phyloP scores from a whole-genome alignment of 2,888 invertebrate genomes.

The Nephrotoma guestfalica region DNA sequence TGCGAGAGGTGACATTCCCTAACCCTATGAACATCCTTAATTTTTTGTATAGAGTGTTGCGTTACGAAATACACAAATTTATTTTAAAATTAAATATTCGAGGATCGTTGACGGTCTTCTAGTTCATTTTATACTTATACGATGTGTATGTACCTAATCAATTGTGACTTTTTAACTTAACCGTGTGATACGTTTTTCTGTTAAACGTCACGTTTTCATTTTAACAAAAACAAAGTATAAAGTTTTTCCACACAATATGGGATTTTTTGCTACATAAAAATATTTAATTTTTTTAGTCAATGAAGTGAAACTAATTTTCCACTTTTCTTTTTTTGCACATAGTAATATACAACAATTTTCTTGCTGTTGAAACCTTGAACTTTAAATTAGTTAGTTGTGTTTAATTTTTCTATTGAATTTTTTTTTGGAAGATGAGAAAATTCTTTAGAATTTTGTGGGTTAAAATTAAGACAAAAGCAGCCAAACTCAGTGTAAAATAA shows the following conservation, averaged over 20 bases:
- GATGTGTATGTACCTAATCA: not conserved
- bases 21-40: not conserved
- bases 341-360: not conserved
- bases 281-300: not conserved
- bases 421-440: too few species aligned
- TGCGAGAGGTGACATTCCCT: not conserved
- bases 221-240: not conserved
- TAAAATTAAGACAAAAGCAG: too few species aligned
- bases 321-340: not conserved
- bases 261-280: not conserved
- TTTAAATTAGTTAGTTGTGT: not conserved
- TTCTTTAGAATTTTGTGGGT: too few species aligned
- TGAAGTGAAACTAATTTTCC: not conserved
- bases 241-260: not conserved
- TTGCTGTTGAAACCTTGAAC: not conserved
- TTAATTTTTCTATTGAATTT: too few species aligned
- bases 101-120: not conserved
- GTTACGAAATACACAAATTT: not conserved
- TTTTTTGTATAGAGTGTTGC: not conserved
- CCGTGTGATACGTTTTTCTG: not conserved
- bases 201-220: not conserved
- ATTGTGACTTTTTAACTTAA: not conserved
- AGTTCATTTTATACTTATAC: not conserved
- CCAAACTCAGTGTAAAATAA: too few species aligned
- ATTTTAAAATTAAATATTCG: not conserved